phyloP scores from a whole-genome alignment of 2,113 vertebrate species.

The Scalopus aquaticus region DNA sequence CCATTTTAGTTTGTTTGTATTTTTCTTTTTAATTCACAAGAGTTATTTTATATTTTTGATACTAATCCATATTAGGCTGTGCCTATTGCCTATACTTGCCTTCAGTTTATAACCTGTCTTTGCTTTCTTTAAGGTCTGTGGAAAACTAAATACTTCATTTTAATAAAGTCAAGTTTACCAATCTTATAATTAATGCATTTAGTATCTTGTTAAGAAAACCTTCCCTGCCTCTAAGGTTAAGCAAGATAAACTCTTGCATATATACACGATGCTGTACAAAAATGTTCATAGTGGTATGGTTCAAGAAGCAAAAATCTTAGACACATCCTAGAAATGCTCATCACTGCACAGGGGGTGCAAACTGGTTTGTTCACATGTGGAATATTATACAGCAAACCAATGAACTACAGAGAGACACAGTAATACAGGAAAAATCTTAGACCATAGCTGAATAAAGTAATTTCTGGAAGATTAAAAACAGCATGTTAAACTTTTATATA shows the following conservation, averaged over 20 bases:
- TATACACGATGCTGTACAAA: not conserved
- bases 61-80: not conserved
- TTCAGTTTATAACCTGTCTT: not conserved
- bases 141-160: slow-evolving; percentile 3
- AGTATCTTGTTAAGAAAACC: not conserved
- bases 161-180: not conserved
- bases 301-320: not conserved
- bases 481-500: not conserved
- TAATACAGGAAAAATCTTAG: not conserved
- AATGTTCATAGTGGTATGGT: not conserved
- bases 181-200: not conserved
- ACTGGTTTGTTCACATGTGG: not conserved
- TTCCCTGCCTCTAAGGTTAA: not conserved
- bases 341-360: not conserved
- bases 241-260: not conserved
- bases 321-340: not conserved
- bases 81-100: not conserved
- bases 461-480: not conserved
- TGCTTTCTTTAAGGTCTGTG: not conserved
- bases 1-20: not conserved
- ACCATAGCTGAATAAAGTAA: slow-evolving; percentile 17
- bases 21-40: not conserved
- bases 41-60: not conserved
- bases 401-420: not conserved
- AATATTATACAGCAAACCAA: not conserved